Evolutionary conservation across 2,888 invertebrate species (phyloP).

Genomic region (Coremacera marginata): DNA sequence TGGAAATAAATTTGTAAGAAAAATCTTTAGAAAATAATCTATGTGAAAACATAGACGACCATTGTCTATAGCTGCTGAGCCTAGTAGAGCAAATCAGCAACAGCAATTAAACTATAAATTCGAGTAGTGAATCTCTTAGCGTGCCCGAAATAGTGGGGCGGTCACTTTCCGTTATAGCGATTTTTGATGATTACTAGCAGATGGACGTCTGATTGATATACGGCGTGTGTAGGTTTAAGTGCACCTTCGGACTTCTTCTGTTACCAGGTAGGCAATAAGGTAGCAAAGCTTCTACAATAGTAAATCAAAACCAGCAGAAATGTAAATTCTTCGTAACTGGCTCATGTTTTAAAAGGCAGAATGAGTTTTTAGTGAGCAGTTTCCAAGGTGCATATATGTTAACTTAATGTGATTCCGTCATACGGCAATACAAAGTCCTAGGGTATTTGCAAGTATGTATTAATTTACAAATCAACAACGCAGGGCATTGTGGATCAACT

Average conservation of each 20-base stretch:
- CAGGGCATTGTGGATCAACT: too few relatives aligned
- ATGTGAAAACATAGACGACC: too few relatives aligned
- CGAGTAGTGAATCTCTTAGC: not conserved
- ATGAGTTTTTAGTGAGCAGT: not conserved
- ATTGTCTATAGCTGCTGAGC: not conserved
- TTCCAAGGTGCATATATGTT: too few relatives aligned
- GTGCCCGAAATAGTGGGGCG: not conserved
- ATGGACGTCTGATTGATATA: not conserved
- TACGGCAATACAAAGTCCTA: too few relatives aligned
- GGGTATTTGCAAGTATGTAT: too few relatives aligned
- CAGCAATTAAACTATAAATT: not conserved
- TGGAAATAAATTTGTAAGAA: too few relatives aligned
- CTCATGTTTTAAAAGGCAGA: not conserved
- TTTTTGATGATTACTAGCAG: slow-evolving; percentile 1
- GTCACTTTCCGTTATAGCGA: not conserved
- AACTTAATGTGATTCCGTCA: too few relatives aligned
- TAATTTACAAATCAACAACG: too few relatives aligned
- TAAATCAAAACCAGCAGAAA: not conserved
- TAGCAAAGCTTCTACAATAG: not conserved
- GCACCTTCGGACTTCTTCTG: not conserved
- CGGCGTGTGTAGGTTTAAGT: slow-evolving; percentile 2
- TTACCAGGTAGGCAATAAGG: not conserved
- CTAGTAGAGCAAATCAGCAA: not conserved
- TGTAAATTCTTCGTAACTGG: not conserved
- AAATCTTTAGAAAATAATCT: too few relatives aligned